Conservation (phyloP, 2,888 invertebrate species). For the Brachypalpus laphriformis region DNA sequence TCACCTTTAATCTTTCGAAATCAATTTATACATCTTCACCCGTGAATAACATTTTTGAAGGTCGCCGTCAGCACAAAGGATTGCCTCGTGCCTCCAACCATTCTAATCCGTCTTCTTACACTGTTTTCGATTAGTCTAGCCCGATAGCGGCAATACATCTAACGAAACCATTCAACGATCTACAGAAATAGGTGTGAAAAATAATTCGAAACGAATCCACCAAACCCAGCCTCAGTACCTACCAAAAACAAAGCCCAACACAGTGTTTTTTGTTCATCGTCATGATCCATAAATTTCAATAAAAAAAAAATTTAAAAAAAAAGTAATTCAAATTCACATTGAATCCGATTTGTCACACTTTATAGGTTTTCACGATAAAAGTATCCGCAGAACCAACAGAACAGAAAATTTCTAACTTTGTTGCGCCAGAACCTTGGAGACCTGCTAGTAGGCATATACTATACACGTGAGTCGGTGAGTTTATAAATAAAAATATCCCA, state of each 20-base stretch:
- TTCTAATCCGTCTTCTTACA: slow-evolving; percentile 3
- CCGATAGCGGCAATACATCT: slow-evolving; percentile 21
- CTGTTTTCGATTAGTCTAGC: slow-evolving; percentile 20
- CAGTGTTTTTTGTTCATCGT: background rate
- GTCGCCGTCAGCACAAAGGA: background rate
- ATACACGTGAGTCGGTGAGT: slow-evolving; percentile 38
- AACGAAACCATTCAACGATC: background rate
- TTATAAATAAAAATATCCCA: slow-evolving; percentile 10
- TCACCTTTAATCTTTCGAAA: background rate
- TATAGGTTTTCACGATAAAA: slow-evolving; percentile 34
- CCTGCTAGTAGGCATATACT: slow-evolving; percentile 25
- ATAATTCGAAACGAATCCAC: slow-evolving; percentile 23
- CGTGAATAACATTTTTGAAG: slow-evolving; percentile 5
- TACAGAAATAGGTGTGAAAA: slow-evolving; percentile 38
- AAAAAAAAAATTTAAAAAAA: slow-evolving; percentile 27
- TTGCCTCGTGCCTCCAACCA: slow-evolving; percentile 32
- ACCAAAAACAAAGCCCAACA: slow-evolving; percentile 13
- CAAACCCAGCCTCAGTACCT: background rate
- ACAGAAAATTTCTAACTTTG: slow-evolving; percentile 30
- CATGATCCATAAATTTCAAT: slow-evolving; percentile 44
- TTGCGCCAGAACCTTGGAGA: slow-evolving; percentile 33
- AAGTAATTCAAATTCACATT: slow-evolving; percentile 12
- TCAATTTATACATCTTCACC: background rate
- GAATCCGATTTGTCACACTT: slow-evolving; percentile 68
- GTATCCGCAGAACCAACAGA: slow-evolving; percentile 4